Conservation (phyloP, 2,113 vertebrate genomes). For the Calyptomena viridis region DNA sequence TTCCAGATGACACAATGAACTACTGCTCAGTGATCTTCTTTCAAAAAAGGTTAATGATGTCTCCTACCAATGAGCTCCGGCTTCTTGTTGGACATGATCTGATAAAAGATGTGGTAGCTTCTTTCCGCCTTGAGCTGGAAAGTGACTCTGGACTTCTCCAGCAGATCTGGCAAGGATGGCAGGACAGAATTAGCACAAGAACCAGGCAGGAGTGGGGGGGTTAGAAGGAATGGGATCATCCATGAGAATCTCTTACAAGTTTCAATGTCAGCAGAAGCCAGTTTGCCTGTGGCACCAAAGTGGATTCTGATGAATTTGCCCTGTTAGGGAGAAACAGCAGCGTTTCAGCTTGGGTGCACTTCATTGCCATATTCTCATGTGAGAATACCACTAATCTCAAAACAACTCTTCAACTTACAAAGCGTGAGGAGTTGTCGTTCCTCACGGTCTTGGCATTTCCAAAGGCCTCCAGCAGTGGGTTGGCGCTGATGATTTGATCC, state of each 20-base stretch:
- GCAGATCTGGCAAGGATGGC: constrained; percentile 70
- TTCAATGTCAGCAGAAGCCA: constrained; percentile 96
- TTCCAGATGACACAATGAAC: neutral
- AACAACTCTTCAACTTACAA: too few relatives aligned
- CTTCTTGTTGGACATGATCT: constrained; percentile 85
- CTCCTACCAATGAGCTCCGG: constrained; percentile 84
- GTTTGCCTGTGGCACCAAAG: constrained; percentile 88
- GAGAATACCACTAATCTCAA: too few relatives aligned
- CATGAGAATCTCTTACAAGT: constrained; percentile 80
- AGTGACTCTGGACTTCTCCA: constrained; percentile 83
- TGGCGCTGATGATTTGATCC: too few relatives aligned
- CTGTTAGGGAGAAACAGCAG: constrained; percentile 51
- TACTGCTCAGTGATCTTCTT: neutral
- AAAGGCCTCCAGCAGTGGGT: too few relatives aligned
- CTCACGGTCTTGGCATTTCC: constrained; percentile 80
- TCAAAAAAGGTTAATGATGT: neutral
- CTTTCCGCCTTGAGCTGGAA: constrained; percentile 86
- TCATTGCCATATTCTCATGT: too few relatives aligned
- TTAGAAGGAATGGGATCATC: neutral
- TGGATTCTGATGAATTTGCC: constrained; percentile 95
- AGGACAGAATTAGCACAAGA: too few relatives aligned
- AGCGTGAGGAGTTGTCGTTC: constrained; percentile 79
- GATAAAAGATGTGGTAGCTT: constrained; percentile 89
- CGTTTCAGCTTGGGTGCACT: neutral
- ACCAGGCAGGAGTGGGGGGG: too few relatives aligned